These are phyloP conservation scores for Ferdinandea cuprea DNA, from an alignment of 2,888 invertebrate species.

Conservation along the genomic window DNA sequence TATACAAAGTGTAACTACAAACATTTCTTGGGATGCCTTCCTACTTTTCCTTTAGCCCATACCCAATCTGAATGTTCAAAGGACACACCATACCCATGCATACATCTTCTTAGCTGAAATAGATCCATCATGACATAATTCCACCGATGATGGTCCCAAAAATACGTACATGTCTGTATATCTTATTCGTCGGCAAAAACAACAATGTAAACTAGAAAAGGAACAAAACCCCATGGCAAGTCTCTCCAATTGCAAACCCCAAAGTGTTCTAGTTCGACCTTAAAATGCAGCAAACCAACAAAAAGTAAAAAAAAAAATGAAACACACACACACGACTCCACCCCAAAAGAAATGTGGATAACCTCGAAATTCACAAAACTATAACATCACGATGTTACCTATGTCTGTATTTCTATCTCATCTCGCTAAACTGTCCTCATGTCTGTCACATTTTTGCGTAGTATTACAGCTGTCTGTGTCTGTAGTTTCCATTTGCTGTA, in stretches of 20 bases:
- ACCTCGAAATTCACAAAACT: constrained; percentile 45
- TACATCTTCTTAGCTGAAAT: no score
- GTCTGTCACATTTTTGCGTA: constrained; percentile 42
- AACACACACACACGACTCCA: no score
- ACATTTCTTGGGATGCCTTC: no score
- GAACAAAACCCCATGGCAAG: constrained; percentile 22
- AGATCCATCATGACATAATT: no score
- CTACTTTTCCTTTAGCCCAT: no score
- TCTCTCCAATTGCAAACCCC: constrained; percentile 17
- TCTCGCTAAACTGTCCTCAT: constrained; percentile 25
- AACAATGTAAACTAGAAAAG: constrained; percentile 1
- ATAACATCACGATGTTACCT: constrained; percentile 13
- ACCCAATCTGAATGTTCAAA: no score
- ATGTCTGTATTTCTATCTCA: constrained; percentile 9
- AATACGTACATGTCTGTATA: no score
- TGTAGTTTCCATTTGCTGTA: constrained; percentile 30
- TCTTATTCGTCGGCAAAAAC: background rate
- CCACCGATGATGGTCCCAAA: no score
- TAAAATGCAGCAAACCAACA: constrained; percentile 27
- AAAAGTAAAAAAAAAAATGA: no score
- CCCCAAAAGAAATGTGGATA: constrained; percentile 42
- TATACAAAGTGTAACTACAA: no score
- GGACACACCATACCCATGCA: no score
- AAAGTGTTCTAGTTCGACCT: constrained; percentile 43
- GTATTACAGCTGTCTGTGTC: constrained; percentile 36